A percentile compares a stretch with the other conserved stretches of the same genome.
These are phyloP conservation scores for Drosophila guanche DNA, from an alignment of 1,140 invertebrate species.

Conservation along the genomic window DNA sequence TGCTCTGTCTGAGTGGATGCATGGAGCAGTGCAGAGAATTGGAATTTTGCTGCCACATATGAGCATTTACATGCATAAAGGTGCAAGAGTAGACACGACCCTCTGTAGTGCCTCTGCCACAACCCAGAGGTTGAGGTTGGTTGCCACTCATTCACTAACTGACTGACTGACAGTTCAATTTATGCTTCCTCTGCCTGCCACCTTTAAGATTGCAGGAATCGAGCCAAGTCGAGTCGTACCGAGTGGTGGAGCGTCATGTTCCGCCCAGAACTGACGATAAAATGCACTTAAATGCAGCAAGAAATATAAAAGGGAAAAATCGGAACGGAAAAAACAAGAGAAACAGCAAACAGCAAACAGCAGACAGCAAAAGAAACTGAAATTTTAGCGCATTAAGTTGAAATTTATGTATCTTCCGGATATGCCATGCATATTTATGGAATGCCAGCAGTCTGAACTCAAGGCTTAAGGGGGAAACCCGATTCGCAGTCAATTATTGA, in stretches of 20 bases:
- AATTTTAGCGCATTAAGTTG: constrained; percentile 52
- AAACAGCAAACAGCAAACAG: constrained; percentile 9
- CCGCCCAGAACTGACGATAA: constrained; percentile 65
- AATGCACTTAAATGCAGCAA: constrained; percentile 76
- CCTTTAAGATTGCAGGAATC: constrained; percentile 60
- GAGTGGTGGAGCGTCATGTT: constrained; percentile 49
- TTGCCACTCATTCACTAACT: too few relatives aligned
- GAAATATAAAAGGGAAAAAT: constrained; percentile 26
- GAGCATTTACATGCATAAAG: constrained; percentile 51
- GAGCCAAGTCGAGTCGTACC: too few relatives aligned
- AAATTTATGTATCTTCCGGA: constrained; percentile 59
- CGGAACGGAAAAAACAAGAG: constrained; percentile 13
- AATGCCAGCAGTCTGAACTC: constrained; percentile 44
- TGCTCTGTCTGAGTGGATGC: constrained; percentile 24
- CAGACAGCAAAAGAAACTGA: constrained; percentile 8
- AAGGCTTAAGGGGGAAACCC: background rate
- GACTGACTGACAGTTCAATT: constrained; percentile 77
- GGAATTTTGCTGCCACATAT: constrained; percentile 26
- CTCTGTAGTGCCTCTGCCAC: background rate
- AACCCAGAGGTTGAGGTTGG: too few relatives aligned
- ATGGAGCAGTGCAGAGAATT: background rate
- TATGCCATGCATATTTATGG: constrained; percentile 69
- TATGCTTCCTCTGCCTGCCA: constrained; percentile 70
- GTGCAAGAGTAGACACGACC: constrained; percentile 8
- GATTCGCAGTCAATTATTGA: constrained; percentile 34